phyloP scores from a whole-genome alignment of 2,797 vertebrate species.

The Margarornis squamiger region DNA sequence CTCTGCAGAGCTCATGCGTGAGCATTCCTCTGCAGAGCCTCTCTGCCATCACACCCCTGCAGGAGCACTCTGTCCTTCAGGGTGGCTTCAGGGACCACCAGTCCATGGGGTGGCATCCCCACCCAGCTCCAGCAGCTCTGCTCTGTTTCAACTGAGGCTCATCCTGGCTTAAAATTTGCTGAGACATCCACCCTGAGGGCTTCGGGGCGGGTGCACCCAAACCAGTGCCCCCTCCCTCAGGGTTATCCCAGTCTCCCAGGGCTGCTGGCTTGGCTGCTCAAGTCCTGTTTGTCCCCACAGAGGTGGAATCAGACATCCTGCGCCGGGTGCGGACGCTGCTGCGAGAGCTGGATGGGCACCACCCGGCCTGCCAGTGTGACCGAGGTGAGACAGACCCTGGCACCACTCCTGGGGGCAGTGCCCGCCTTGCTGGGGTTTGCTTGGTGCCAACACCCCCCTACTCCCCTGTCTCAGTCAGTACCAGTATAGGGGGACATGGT shows the following conservation, averaged over 20 bases:
- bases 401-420: fast-evolving
- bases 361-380: slow-evolving; percentile 72
- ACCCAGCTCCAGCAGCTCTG: not conserved
- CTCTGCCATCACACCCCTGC: fast-evolving
- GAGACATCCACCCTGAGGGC: not conserved
- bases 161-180: not conserved
- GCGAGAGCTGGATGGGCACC: slow-evolving; percentile 79
- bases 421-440: not conserved
- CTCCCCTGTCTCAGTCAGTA: not conserved
- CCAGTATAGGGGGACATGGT: fast-evolving
- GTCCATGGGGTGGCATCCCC: not conserved
- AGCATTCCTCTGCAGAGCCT: not conserved
- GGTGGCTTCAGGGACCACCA: not conserved
- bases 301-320: slow-evolving; percentile 86
- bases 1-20: not conserved
- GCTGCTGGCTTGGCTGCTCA: not conserved
- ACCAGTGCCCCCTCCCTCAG: not conserved
- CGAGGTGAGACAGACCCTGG: slow-evolving; percentile 74
- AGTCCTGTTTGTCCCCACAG: not conserved
- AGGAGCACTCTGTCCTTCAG: not conserved
- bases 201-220: not conserved
- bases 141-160: not conserved
- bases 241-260: not conserved
- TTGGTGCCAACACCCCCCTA: not conserved
- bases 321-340: slow-evolving; percentile 86